Conservation (phyloP, 2,888 invertebrate genomes). For the Dryococelus australis region DNA sequence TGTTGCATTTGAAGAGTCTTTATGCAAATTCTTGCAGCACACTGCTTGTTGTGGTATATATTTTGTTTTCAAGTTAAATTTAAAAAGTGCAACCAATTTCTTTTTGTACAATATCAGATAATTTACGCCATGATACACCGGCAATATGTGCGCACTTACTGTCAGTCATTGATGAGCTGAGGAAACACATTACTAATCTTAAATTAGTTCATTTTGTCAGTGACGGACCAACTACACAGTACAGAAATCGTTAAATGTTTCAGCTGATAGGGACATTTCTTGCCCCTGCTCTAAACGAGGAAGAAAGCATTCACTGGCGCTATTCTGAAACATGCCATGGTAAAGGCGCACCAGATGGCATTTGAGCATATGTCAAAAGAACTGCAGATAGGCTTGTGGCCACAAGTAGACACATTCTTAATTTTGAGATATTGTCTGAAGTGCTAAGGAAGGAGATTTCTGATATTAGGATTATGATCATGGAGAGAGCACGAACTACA, state of each 20-base stretch:
- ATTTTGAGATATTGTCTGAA: not conserved
- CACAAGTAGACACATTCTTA: not conserved
- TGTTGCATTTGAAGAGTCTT: not conserved
- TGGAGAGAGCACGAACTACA: too few relatives aligned
- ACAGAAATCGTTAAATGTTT: not conserved
- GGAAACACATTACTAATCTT: not conserved
- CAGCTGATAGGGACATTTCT: not conserved
- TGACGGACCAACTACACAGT: slow-evolving; percentile 24
- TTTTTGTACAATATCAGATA: not conserved
- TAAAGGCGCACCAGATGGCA: slow-evolving; percentile 12
- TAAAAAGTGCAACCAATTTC: not conserved
- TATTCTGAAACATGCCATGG: not conserved
- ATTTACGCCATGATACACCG: not conserved
- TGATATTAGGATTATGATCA: not conserved
- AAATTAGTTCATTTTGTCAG: slow-evolving; percentile 6
- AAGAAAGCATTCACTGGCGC: not conserved
- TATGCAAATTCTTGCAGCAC: not conserved
- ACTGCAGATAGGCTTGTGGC: slow-evolving; percentile 23
- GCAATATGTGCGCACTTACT: slow-evolving; percentile 24
- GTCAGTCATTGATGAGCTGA: not conserved
- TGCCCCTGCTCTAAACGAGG: not conserved
- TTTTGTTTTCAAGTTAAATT: not conserved
- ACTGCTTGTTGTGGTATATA: slow-evolving; percentile 6
- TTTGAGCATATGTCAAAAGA: slow-evolving; percentile 11
- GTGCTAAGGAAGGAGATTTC: slow-evolving; percentile 1